A percentile compares a stretch with the other conserved stretches of the same genome.
Conservation (phyloP, 2,797 vertebrate species). For the Simalia tracyae region DNA sequence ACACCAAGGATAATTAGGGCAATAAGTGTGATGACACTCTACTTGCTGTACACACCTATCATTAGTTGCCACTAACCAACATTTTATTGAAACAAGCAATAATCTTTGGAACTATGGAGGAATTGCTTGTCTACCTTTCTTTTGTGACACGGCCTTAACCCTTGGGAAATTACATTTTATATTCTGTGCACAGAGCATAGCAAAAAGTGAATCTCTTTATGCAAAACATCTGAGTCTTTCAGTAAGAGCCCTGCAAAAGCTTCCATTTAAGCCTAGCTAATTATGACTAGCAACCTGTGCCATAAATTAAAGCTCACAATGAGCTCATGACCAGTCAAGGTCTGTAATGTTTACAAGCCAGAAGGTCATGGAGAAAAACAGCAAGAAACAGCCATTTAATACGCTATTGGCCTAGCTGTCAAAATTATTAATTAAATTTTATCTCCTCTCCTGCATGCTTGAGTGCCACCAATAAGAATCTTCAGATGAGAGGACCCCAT, state of each 20-base stretch:
- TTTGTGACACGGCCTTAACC: constrained; percentile 15
- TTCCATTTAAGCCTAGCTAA: constrained; percentile 41
- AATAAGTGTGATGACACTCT: background rate
- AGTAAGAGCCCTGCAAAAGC: constrained; percentile 2
- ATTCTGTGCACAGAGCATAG: background rate
- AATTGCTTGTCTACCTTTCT: constrained; percentile 19
- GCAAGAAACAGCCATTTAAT: constrained; percentile 52
- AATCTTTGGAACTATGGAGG: constrained; percentile 11
- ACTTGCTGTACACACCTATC: background rate
- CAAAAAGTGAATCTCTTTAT: constrained; percentile 27
- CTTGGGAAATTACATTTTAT: constrained; percentile 38
- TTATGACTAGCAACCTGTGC: constrained; percentile 42
- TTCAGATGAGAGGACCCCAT: constrained; percentile 53
- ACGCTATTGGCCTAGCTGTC: constrained; percentile 57
- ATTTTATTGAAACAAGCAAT: background rate
- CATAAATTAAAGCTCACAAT: constrained; percentile 46
- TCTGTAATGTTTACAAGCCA: constrained; percentile 53
- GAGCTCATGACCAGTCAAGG: constrained; percentile 40
- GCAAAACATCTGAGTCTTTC: constrained; percentile 24
- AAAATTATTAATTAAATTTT: constrained; percentile 71
- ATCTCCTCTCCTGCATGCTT: constrained; percentile 56
- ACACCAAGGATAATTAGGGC: background rate
- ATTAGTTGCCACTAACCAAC: background rate
- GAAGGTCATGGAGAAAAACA: constrained; percentile 58
- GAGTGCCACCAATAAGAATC: constrained; percentile 50